Evolutionary conservation across 2,113 vertebrate genomes (phyloP).

Genomic region (Lamprologus lemairii): DNA sequence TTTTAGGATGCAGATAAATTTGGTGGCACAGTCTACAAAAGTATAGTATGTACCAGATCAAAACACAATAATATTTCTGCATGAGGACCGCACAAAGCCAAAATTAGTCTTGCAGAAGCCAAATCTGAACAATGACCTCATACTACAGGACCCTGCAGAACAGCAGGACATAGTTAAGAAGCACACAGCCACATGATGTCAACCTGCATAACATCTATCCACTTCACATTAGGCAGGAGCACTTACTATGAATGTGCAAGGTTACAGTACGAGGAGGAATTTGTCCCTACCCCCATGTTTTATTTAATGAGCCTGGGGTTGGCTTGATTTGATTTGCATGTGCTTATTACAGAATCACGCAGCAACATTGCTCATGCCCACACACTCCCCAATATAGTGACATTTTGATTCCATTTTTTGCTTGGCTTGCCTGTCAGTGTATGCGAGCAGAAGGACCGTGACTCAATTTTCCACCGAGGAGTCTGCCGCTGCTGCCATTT

Average conservation of each 20-base stretch:
- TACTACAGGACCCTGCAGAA: neutral
- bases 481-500: conserved; percentile 22
- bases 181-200: neutral
- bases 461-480: conserved; percentile 48
- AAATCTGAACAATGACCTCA: neutral
- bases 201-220: neutral
- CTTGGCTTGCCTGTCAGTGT: conserved; percentile 38
- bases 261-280: conserved; percentile 21
- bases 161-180: neutral
- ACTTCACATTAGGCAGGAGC: neutral
- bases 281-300: conserved; percentile 38
- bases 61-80: neutral
- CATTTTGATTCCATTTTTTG: conserved; percentile 49
- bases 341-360: conserved; percentile 27
- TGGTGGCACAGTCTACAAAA: neutral
- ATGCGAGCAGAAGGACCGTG: conserved; percentile 30
- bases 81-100: neutral
- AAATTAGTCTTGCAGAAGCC: neutral
- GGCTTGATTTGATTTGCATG: conserved; percentile 45
- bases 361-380: conserved; percentile 1
- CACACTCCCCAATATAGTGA: conserved; percentile 20
- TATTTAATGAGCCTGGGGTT: conserved; percentile 52
- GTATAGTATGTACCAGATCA: neutral
- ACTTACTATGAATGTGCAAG: conserved; percentile 35
- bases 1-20: neutral